phyloP scores from a whole-genome alignment of 1,140 invertebrate genomes.

The Notospermus geniculatus region DNA sequence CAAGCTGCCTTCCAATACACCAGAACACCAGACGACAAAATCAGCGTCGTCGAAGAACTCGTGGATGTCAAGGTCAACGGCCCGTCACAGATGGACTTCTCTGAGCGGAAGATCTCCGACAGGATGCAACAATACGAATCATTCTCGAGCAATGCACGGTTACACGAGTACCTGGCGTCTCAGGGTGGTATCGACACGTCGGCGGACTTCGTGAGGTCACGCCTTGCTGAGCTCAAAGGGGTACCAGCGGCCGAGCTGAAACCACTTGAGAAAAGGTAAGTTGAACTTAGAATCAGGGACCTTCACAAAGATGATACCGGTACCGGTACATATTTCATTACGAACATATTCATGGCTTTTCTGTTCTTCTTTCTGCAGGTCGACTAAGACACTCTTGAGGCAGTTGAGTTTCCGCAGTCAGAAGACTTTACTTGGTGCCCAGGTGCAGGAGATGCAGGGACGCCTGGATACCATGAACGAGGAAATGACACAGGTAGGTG shows the following conservation, averaged over 20 bases:
- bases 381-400: background rate
- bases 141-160: constrained; percentile 37
- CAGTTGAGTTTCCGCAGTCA: constrained; percentile 26
- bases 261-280: constrained; percentile 11
- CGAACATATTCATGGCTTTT: constrained; percentile 1
- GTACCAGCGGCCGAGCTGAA: constrained; percentile 17
- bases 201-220: constrained; percentile 36
- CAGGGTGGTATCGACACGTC: constrained; percentile 39
- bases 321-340: background rate
- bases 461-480: constrained; percentile 38
- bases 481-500: constrained; percentile 37
- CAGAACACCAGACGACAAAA: constrained; percentile 33
- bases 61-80: constrained; percentile 43
- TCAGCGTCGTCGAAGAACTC: constrained; percentile 40
- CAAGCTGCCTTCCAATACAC: constrained; percentile 35
- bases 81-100: constrained; percentile 37
- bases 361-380: background rate
- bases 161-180: constrained; percentile 40
- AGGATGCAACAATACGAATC: constrained; percentile 37
- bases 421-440: constrained; percentile 34
- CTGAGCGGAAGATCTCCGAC: constrained; percentile 26
- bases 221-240: constrained; percentile 45
- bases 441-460: constrained; percentile 35
- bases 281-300: background rate
- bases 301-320: background rate